These are phyloP conservation scores for Camponotus pennsylvanicus DNA, from an alignment of 1,140 invertebrate species.

Conservation along the genomic window DNA sequence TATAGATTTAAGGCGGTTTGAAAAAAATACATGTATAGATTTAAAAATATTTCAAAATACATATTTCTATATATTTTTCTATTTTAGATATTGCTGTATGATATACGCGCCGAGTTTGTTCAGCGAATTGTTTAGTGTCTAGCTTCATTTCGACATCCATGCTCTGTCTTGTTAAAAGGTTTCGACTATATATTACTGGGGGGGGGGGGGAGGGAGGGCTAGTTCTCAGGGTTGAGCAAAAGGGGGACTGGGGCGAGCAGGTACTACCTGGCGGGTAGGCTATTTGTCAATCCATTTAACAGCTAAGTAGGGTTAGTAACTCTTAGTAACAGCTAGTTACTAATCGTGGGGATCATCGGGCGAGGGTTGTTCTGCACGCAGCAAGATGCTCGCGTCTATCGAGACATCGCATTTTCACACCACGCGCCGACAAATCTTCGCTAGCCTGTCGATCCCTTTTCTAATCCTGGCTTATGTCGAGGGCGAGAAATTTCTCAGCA, in stretches of 20 bases:
- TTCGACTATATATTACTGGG: constrained; percentile 69
- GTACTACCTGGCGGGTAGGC: constrained; percentile 70
- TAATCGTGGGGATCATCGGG: constrained; percentile 65
- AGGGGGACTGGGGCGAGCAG: constrained; percentile 53
- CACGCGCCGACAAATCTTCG: constrained; percentile 56
- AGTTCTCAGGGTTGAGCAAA: constrained; percentile 60
- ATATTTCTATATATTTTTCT: not conserved
- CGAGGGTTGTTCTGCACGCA: constrained; percentile 75
- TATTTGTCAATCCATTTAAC: constrained; percentile 69
- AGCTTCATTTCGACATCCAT: constrained; percentile 67
- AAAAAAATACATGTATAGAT: not conserved
- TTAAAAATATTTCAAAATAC: not conserved
- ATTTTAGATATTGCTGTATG: constrained; percentile 1
- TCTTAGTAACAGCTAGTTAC: constrained; percentile 57
- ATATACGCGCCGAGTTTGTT: constrained; percentile 45
- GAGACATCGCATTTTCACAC: constrained; percentile 73
- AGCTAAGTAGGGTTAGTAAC: constrained; percentile 61
- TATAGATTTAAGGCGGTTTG: not conserved
- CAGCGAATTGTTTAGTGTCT: constrained; percentile 46
- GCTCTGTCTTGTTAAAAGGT: constrained; percentile 69
- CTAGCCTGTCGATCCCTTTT: constrained; percentile 10
- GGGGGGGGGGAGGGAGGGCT: constrained; percentile 5
- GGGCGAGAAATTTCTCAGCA: not conserved
- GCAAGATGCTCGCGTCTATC: constrained; percentile 83
- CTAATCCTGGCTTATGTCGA: not conserved